Evolutionary conservation across 2,888 invertebrate species (phyloP), one percentile per base, ranked within the genome.

Genomic region (Neria commutata): DNA sequence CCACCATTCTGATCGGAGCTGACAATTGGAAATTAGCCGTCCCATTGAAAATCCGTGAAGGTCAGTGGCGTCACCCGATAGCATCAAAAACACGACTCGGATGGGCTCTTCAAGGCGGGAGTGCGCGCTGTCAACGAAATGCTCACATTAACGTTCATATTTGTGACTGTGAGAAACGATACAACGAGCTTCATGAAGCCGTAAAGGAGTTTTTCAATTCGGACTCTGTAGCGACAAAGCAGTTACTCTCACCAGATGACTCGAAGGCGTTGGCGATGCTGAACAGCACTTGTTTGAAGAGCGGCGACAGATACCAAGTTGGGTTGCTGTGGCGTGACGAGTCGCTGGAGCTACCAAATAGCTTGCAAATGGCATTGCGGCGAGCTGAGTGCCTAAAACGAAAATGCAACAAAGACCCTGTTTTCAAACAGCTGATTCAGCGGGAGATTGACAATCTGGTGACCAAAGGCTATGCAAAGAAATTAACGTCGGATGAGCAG

Each of bases 261-360:
- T 8, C 26, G 16, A 52, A 40, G 47, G 57, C 62, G 10, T 16
- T 56, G 21, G 24, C 48, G 23, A 59, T 66, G 8, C 51, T 66
- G 11, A 47, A 64, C 21, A 34, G 46, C 11, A 65, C 62, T 11
- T 65, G 61, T 17, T 47, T 50, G 40, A 34, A 55, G 23, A 26
- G 42, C 21, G 52, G 26, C 24, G 53, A 50, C 5, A 48, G 48
- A n/a, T 66, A 51, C 17, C 64, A 68, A 61, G 65, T 62, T 16
- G 67, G 65, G 1, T 56, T 72, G 19, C 56, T 70, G 14, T 69
- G 71, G 69, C 64, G 62, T 54, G 63, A 62, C 33, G 55, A 66
- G 16, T 21, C 60, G 19, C 24, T 59, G 55, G 37, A 45, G 19
- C 29, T 58, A n/a, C 63, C 65, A 23, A 61, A 65, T 29, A 62